Percentiles rank a stretch among this genome's conserved stretches.
phyloP scores from a whole-genome alignment of 2,113 vertebrate genomes.

The Lophotis ruficrista region DNA sequence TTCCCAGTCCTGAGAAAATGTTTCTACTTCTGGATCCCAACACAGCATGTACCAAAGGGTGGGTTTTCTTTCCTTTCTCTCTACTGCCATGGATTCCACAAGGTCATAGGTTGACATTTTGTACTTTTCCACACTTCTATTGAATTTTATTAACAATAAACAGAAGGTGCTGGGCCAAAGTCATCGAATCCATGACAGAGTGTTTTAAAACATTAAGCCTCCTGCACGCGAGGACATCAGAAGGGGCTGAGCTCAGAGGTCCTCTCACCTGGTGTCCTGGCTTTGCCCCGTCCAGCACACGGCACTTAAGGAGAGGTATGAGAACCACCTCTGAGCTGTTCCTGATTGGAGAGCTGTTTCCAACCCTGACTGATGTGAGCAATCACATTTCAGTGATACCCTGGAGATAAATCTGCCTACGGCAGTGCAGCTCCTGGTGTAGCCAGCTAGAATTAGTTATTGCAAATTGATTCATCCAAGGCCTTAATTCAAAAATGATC shows the following conservation, averaged over 20 bases:
- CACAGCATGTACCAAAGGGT: background rate
- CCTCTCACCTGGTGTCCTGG: background rate
- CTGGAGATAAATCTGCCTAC: background rate
- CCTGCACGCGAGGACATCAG: background rate
- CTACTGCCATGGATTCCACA: background rate
- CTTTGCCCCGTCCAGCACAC: background rate
- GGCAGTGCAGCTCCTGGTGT: background rate
- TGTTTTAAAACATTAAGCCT: background rate
- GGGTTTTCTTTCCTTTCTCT: background rate
- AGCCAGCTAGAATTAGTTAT: background rate
- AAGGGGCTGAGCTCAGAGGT: background rate
- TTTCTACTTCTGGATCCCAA: background rate
- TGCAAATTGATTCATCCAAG: background rate
- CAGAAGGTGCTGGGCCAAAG: conserved; percentile 23
- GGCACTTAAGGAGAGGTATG: background rate
- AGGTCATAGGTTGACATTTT: conserved; percentile 37
- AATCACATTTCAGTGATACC: background rate
- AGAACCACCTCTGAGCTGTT: background rate
- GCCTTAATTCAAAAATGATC: background rate
- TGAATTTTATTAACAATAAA: conserved; percentile 43
- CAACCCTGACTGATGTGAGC: accelerated
- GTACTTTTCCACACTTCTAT: conserved; percentile 44
- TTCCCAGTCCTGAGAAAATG: background rate
- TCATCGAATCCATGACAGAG: background rate
- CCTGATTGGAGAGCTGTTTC: background rate